Conservation (phyloP, 2,888 invertebrate genomes). For the Embidobia sp. region DNA sequence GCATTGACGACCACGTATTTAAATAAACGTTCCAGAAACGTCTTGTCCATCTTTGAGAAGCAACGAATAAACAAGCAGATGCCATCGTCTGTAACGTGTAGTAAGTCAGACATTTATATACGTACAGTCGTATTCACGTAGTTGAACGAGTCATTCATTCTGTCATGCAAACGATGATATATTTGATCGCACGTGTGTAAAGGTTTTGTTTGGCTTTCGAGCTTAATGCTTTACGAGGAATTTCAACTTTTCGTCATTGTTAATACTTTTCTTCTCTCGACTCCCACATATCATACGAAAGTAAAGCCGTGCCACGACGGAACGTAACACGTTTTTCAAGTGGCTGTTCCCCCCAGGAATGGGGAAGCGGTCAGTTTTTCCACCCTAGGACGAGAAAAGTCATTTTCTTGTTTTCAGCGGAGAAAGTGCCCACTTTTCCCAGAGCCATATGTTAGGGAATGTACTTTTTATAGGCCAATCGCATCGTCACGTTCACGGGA, state of each 20-base stretch:
- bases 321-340: constrained; percentile 3
- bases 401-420: no score
- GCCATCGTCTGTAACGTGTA: constrained; percentile 72
- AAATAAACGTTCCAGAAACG: constrained; percentile 39
- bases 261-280: constrained; percentile 41
- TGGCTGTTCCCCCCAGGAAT: no score
- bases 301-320: neutral
- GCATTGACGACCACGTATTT: constrained; percentile 23
- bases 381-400: no score
- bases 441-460: no score
- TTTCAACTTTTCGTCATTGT: constrained; percentile 32
- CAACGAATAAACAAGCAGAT: constrained; percentile 62
- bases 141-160: constrained; percentile 70
- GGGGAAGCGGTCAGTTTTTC: no score
- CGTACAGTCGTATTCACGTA: constrained; percentile 70
- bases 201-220: constrained; percentile 77
- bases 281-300: constrained; percentile 56
- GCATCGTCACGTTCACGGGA: no score
- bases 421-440: no score
- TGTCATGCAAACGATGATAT: constrained; percentile 68
- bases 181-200: constrained; percentile 74
- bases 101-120: constrained; percentile 66
- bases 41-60: constrained; percentile 35
- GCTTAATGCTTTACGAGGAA: constrained; percentile 73
- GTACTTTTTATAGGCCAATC: no score